phyloP scores from a whole-genome alignment of 2,113 vertebrate genomes.

The Xenotilapia flavipinnis region DNA sequence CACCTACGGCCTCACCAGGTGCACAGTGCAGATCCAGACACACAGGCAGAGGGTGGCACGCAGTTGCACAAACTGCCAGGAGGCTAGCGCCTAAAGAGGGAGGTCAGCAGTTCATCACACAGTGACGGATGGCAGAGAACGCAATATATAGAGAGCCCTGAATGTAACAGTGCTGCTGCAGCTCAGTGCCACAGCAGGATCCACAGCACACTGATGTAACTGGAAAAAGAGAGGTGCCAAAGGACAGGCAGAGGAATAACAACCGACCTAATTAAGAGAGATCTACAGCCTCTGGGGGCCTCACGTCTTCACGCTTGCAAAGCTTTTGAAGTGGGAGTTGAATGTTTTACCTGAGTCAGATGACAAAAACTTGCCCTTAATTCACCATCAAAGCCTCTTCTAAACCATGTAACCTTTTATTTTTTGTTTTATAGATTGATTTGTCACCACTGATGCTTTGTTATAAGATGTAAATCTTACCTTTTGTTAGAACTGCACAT shows the following conservation, averaged over 20 bases:
- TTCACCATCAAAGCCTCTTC: conserved; percentile 57
- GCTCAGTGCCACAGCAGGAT: neutral
- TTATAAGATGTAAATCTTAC: neutral
- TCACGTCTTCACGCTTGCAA: neutral
- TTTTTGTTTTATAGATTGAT: conserved; percentile 2
- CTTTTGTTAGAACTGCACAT: neutral
- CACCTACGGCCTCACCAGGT: conserved; percentile 85
- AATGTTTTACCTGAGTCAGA: conserved; percentile 4
- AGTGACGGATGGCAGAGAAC: neutral
- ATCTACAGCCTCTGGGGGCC: neutral
- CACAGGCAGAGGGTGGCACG: conserved; percentile 73
- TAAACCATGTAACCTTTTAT: neutral
- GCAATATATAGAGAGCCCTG: neutral
- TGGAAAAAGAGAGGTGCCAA: conserved; percentile 28
- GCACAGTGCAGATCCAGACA: conserved; percentile 90
- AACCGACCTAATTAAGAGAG: neutral
- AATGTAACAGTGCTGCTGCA: neutral
- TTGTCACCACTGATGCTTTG: neutral
- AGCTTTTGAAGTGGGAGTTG: neutral
- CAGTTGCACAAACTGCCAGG: conserved; percentile 79
- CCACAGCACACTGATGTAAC: neutral
- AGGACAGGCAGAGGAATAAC: neutral
- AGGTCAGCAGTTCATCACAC: neutral
- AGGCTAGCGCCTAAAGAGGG: conserved; percentile 71
- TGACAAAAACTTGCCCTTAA: conserved; percentile 7